Conservation (phyloP, 2,113 vertebrate genomes). For the Rhinopithecus roxellana region DNA sequence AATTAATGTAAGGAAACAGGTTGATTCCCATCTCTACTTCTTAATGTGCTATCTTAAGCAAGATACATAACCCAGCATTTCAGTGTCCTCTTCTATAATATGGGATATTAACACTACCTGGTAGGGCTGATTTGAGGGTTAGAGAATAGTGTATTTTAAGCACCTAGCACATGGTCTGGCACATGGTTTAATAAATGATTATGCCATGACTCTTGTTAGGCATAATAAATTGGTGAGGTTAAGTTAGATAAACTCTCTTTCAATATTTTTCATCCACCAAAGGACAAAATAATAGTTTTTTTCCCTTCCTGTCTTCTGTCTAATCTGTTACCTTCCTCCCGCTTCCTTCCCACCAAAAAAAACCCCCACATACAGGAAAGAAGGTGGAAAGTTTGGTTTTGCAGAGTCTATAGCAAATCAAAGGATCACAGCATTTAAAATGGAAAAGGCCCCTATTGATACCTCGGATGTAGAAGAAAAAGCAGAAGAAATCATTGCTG, state of each 20-base stretch:
- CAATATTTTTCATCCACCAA: not conserved
- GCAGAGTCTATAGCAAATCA: conserved; percentile 93
- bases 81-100: not conserved
- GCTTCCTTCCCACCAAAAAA: not conserved
- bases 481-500: conserved; percentile 88
- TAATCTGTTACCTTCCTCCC: not conserved
- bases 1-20: not conserved
- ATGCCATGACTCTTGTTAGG: not conserved
- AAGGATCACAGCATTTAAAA: conserved; percentile 93
- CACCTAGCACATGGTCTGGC: not conserved
- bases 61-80: not conserved
- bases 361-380: conserved; percentile 87
- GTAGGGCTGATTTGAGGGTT: not conserved
- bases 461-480: conserved; percentile 84
- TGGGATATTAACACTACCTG: not conserved
- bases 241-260: not conserved
- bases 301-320: not conserved
- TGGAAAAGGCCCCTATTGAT: conserved; percentile 87
- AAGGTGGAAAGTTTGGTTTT: conserved; percentile 94
- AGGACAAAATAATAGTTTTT: not conserved
- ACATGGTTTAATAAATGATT: not conserved
- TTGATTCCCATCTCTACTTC: not conserved
- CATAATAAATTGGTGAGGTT: not conserved
- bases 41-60: not conserved
- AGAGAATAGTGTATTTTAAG: not conserved